Evolutionary conservation across 2,113 vertebrate species (phyloP), one percentile per base, ranked within the genome.

Genomic region (Coracopsis vasa): DNA sequence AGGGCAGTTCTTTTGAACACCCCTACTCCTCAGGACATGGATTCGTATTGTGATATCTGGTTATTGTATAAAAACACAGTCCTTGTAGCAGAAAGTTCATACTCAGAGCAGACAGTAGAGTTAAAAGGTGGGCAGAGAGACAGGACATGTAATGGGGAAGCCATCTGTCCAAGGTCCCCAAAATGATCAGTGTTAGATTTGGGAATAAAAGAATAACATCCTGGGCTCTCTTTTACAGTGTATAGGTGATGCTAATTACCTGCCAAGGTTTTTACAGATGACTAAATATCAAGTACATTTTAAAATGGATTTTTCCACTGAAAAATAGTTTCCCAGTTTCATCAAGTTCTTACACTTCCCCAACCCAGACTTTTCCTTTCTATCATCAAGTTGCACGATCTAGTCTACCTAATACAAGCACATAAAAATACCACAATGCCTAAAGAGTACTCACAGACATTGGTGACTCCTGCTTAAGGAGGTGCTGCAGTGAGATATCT

Each of bases 351-450:
- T 47, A 23, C 8, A 51, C 25, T 79, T 86, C 18, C 14, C 13
- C n/a, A 81, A 20, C 3, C 7, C 24, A 58, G 50, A 41, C 2
- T 83, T 25, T 77, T 31, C 20, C 28, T 41, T 87, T 90, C 66
- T 58, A 33, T 51, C 16, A 65, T 37, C n/a, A 33, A 70, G 54
- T 65, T 88, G 24, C 41, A 60, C 79, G 41, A 45, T 35, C 13
- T 70, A 9, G 23, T 47, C 54, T 75, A 29, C 12, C 27, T 74
- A 39, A 21, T 5, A 16, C 18, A 86, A 73, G 24, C 19, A 16
- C 29, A 53, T 10, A 56, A 8, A 17, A 73, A 37, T 11, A n/a
- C 7, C n/a, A 29, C 0, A 0, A 4, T 35, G 13, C 18, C 50
- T 66, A 44, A 58, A 39, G 16, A 56, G 6, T 33, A 70, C 24